These are phyloP conservation scores for Gambelia wislizenii DNA, from an alignment of 2,797 vertebrate genomes.

Conservation along the genomic window DNA sequence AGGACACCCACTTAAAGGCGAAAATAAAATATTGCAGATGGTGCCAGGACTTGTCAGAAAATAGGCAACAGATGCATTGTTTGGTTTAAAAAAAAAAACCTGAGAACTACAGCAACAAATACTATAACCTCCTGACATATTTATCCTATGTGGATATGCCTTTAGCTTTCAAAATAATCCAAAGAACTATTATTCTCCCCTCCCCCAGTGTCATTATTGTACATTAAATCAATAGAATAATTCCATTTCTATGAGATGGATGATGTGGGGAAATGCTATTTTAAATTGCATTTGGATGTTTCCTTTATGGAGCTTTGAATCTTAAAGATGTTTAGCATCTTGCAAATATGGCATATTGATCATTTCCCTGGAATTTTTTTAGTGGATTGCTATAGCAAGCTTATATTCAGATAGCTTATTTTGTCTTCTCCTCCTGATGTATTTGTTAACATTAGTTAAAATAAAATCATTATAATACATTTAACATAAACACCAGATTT, in stretches of 20 bases:
- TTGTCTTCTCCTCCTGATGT: not conserved
- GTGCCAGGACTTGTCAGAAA: too few species aligned
- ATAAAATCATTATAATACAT: too few species aligned
- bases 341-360: not conserved
- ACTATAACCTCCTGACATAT: too few species aligned
- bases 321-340: not conserved
- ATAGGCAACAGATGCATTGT: too few species aligned
- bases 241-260: not conserved
- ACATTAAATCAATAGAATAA: not conserved
- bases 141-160: too few species aligned
- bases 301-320: not conserved
- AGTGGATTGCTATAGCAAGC: not conserved
- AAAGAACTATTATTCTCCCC: not conserved
- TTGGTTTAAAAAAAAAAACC: too few species aligned
- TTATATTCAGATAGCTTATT: not conserved
- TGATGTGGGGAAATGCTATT: not conserved
- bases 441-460: not conserved
- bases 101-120: too few species aligned
- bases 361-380: not conserved
- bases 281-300: not conserved
- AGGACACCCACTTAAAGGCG: too few species aligned
- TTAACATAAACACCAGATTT: too few species aligned
- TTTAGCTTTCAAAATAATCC: not conserved
- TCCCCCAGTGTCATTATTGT: not conserved
- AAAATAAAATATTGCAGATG: too few species aligned